Conservation (phyloP, 2,113 vertebrate genomes). For the Upupa epops region DNA sequence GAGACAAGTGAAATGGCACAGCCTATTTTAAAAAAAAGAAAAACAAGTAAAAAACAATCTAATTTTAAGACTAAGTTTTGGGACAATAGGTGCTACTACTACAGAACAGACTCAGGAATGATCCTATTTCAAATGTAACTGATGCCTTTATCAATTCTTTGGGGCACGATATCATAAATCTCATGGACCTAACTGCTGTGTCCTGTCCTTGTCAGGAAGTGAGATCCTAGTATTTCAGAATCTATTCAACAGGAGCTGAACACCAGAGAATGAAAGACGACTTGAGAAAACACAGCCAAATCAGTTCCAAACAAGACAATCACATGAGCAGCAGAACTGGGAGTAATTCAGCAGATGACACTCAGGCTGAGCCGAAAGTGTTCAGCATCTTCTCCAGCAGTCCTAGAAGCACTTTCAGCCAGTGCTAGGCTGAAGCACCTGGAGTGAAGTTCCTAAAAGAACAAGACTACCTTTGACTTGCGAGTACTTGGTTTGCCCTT, state of each 20-base stretch:
- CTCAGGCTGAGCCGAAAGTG: background rate
- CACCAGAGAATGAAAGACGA: background rate
- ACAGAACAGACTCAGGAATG: background rate
- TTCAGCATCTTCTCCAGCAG: background rate
- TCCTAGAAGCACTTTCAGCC: background rate
- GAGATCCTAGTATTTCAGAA: background rate
- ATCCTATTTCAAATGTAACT: background rate
- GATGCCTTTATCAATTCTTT: background rate
- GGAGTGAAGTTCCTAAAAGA: background rate
- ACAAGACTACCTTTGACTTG: background rate
- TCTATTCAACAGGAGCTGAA: background rate
- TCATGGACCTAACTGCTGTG: background rate
- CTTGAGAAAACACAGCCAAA: background rate
- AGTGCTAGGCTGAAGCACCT: background rate
- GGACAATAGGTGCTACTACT: background rate
- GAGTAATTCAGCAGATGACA: conserved; percentile 37
- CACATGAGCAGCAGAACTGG: conserved; percentile 16
- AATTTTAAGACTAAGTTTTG: background rate
- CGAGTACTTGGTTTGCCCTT: background rate
- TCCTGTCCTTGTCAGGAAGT: background rate
- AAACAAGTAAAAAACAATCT: background rate
- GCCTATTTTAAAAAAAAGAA: background rate
- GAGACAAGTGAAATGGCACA: background rate
- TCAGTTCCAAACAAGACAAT: conserved; percentile 7
- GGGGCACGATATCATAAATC: background rate